Evolutionary conservation across 53 echinoderm and acorn worm species (phyloP).

Genomic region (Paelopatides confundens): DNA sequence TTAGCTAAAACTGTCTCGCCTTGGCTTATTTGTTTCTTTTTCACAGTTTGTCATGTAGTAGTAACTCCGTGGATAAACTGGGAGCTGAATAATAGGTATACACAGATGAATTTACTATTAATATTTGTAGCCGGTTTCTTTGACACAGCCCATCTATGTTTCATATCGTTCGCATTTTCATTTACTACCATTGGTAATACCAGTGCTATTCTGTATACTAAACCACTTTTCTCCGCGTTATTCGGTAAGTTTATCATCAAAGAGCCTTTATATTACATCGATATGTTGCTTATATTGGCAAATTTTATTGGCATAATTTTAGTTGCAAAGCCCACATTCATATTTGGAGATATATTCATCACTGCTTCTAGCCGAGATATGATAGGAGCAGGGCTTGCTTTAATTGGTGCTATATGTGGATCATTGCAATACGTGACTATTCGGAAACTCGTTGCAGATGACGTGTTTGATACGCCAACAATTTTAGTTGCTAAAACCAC

Average conservation of each 20-base stretch:
- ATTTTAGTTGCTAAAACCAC: neutral
- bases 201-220: neutral
- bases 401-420: neutral
- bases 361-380: neutral
- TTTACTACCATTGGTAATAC: slow-evolving; percentile 8
- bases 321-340: neutral
- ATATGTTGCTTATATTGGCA: neutral
- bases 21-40: neutral
- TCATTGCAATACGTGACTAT: slow-evolving; percentile 8
- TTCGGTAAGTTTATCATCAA: neutral
- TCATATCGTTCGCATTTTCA: neutral
- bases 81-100: neutral
- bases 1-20: neutral
- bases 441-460: neutral
- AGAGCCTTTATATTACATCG: neutral
- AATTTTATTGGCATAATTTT: slow-evolving; percentile 12
- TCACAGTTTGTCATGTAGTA: neutral
- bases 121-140: neutral
- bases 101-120: neutral
- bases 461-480: neutral
- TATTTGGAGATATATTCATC: neutral
- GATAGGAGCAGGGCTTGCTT: neutral
- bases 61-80: neutral
- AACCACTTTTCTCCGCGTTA: slow-evolving; percentile 8
- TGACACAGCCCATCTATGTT: neutral